phyloP scores from a whole-genome alignment of 2,888 invertebrate genomes.

The Cheilosia vernalis region DNA sequence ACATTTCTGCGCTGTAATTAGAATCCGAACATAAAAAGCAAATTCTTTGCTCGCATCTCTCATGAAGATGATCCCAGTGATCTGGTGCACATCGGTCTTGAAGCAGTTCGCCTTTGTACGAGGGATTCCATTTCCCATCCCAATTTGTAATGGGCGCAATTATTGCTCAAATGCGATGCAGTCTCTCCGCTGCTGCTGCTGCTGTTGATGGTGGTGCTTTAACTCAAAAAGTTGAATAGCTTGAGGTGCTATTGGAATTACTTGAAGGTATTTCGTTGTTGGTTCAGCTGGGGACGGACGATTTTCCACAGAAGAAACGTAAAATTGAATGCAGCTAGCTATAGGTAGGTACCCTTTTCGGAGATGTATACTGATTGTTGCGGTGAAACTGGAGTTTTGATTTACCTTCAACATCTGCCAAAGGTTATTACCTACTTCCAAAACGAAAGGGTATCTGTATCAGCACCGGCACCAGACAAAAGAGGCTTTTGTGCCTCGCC shows the following conservation, averaged over 20 bases:
- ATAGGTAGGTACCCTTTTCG: background rate
- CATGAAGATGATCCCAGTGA: slow-evolving; percentile 70
- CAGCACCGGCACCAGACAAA: no score
- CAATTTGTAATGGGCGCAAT: slow-evolving; percentile 74
- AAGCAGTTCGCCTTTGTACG: slow-evolving; percentile 26
- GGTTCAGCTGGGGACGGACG: slow-evolving; percentile 12
- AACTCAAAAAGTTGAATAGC: slow-evolving; percentile 61
- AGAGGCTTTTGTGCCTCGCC: no score
- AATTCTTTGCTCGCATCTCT: slow-evolving; percentile 68
- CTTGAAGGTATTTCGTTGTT: slow-evolving; percentile 54
- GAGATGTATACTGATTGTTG: slow-evolving; percentile 14
- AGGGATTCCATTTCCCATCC: slow-evolving; percentile 67
- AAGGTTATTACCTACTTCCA: background rate
- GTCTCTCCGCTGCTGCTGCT: background rate
- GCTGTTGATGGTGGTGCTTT: slow-evolving; percentile 13
- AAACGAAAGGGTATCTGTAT: background rate
- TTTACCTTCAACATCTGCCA: background rate
- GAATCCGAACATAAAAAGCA: slow-evolving; percentile 72
- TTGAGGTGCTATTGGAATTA: slow-evolving; percentile 68
- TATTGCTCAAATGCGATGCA: slow-evolving; percentile 50
- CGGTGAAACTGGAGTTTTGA: background rate
- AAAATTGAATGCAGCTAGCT: background rate
- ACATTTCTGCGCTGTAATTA: slow-evolving; percentile 70
- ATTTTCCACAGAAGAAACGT: background rate
- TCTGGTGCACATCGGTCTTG: slow-evolving; percentile 55